Conservation (phyloP, 1,140 invertebrate genomes). For the Papilio polytes region DNA sequence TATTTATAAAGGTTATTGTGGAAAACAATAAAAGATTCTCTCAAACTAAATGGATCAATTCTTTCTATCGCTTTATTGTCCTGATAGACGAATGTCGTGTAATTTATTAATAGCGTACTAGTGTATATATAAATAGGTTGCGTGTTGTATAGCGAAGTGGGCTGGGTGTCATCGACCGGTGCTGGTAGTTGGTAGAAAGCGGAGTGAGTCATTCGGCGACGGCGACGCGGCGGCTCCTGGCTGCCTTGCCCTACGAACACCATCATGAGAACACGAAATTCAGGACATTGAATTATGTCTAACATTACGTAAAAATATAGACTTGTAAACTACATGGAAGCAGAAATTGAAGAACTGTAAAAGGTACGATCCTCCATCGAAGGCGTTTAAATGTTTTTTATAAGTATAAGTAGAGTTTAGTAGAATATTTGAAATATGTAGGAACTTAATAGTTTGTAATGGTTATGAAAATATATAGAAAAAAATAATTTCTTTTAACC, state of each 20-base stretch:
- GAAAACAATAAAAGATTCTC: background rate
- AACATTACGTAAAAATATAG: background rate
- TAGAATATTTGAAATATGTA: too few relatives aligned
- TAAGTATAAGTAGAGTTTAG: too few relatives aligned
- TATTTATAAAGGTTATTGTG: conserved; percentile 3
- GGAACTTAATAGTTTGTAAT: background rate
- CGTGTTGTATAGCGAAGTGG: conserved; percentile 41
- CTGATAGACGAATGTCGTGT: conserved; percentile 15
- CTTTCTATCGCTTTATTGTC: background rate
- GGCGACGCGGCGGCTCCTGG: conserved; percentile 49
- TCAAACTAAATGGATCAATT: background rate
- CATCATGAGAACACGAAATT: background rate
- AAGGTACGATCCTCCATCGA: background rate
- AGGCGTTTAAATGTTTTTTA: background rate
- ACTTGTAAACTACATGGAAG: background rate
- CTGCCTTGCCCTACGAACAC: conserved; percentile 57
- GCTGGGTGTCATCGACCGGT: conserved; percentile 64
- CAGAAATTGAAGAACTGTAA: background rate
- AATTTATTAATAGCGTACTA: conserved; percentile 44
- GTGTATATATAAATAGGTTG: conserved; percentile 46
- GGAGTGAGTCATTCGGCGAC: conserved; percentile 53
- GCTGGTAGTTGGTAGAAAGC: conserved; percentile 61
- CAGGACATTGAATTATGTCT: conserved; percentile 19
- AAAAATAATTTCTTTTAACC: background rate
- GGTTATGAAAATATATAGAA: background rate